Percentiles rank a stretch among this genome's conserved stretches.
phyloP scores from a whole-genome alignment of 30 jellyfish, hydroid and myxozoan species.

The Euphysa ruthae region DNA sequence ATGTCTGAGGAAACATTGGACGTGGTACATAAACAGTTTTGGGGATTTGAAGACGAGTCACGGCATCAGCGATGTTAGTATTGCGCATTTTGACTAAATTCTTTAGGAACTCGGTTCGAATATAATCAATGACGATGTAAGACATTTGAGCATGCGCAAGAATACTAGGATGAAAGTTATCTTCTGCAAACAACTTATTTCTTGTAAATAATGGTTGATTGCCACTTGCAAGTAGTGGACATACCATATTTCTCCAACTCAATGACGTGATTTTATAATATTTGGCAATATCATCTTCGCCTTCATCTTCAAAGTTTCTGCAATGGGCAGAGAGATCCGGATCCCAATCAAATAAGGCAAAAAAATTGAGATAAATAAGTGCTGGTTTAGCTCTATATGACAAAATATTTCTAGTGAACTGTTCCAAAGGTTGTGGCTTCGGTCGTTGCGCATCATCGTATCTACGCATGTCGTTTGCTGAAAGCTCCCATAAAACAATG shows the following conservation, averaged over 20 bases:
- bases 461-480: slow-evolving; percentile 97
- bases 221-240: slow-evolving; percentile 66
- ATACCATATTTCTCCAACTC: slow-evolving; percentile 98
- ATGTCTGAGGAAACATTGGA: slow-evolving; percentile 72
- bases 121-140: slow-evolving; percentile 78
- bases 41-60: slow-evolving; percentile 78
- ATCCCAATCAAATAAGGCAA: slow-evolving; percentile 94
- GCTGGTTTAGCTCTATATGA: slow-evolving; percentile 96
- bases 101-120: slow-evolving; percentile 93
- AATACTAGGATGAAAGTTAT: slow-evolving; percentile 90
- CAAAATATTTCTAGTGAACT: slow-evolving; percentile 85
- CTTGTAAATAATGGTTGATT: slow-evolving; percentile 83
- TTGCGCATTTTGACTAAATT: slow-evolving; percentile 84
- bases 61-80: slow-evolving; percentile 89
- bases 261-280: slow-evolving; percentile 88
- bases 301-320: slow-evolving; percentile 96
- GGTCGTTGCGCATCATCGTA: slow-evolving; percentile 69
- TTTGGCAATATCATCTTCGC: slow-evolving; percentile 89
- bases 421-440: slow-evolving; percentile 86
- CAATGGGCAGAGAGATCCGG: slow-evolving; percentile 86
- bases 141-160: slow-evolving; percentile 99
- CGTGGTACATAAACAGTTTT: slow-evolving; percentile 82
- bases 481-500: slow-evolving; percentile 91
- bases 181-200: slow-evolving; percentile 85
- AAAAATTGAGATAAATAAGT: slow-evolving; percentile 64